These are phyloP conservation scores for Plotosus lineatus DNA, from an alignment of 2,113 vertebrate species.

Conservation along the genomic window DNA sequence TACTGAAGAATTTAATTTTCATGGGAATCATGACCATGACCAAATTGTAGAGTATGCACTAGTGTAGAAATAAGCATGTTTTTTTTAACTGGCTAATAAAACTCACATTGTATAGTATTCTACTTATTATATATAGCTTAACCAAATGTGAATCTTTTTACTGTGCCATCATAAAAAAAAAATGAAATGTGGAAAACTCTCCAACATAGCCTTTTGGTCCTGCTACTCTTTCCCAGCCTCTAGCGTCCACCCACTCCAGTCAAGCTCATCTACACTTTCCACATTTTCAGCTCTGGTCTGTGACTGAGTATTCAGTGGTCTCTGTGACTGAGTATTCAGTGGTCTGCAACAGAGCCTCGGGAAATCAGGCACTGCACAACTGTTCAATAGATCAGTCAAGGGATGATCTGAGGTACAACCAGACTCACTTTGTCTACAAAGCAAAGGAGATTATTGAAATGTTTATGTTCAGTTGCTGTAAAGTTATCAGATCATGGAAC, in stretches of 20 bases:
- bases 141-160: background rate
- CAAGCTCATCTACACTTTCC: slow-evolving; percentile 42
- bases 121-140: background rate
- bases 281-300: slow-evolving; percentile 20
- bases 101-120: background rate
- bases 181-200: slow-evolving; percentile 17
- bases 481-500: background rate
- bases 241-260: slow-evolving; percentile 35
- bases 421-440: background rate
- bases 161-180: background rate
- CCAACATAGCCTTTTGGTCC: slow-evolving; percentile 40
- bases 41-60: background rate
- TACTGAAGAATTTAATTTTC: background rate
- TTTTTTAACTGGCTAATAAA: slow-evolving; percentile 7
- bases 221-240: slow-evolving; percentile 33
- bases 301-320: slow-evolving; percentile 19
- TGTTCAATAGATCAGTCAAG: slow-evolving; percentile 47
- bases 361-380: slow-evolving; percentile 37
- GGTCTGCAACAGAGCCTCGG: background rate
- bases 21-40: background rate
- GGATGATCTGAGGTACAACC: slow-evolving; percentile 4
- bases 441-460: background rate
- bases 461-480: background rate
- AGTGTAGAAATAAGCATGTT: background rate
- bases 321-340: slow-evolving; percentile 25